Conservation (phyloP, 2,113 vertebrate genomes). For the Scatophagus argus region DNA sequence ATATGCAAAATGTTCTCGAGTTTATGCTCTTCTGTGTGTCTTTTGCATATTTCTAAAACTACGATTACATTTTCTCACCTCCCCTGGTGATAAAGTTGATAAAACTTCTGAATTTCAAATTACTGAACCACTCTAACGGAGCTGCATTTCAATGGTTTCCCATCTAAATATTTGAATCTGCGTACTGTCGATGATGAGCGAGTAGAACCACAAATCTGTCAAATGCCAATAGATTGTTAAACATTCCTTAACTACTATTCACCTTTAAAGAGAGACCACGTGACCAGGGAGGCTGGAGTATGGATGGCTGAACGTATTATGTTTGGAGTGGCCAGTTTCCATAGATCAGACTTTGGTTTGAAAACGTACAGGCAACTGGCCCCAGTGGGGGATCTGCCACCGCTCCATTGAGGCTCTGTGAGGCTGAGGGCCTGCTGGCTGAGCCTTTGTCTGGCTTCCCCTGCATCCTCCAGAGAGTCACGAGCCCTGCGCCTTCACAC, state of each 20-base stretch:
- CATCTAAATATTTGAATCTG: neutral
- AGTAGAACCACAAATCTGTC: slow-evolving; percentile 36
- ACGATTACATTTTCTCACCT: too few species aligned
- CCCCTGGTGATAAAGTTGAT: neutral
- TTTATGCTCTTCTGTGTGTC: neutral
- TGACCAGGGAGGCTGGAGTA: slow-evolving; percentile 57
- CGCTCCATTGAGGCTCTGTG: slow-evolving; percentile 70
- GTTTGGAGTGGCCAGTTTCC: slow-evolving; percentile 57
- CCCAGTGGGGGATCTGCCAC: slow-evolving; percentile 69
- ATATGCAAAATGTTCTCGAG: neutral
- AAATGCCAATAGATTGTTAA: slow-evolving; percentile 54
- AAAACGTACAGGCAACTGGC: slow-evolving; percentile 70
- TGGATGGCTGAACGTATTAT: slow-evolving; percentile 79
- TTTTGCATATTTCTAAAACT: neutral
- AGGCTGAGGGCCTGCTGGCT: slow-evolving; percentile 70
- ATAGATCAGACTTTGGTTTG: slow-evolving; percentile 69
- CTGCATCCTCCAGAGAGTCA: slow-evolving; percentile 70
- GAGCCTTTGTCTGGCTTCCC: slow-evolving; percentile 75
- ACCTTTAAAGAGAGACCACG: slow-evolving; percentile 54
- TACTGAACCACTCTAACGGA: neutral
- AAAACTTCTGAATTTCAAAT: neutral
- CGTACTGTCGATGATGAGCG: slow-evolving; percentile 20
- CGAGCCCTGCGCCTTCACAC: slow-evolving; percentile 54
- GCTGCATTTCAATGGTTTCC: neutral
- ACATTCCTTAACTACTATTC: slow-evolving; percentile 67